phyloP scores from a whole-genome alignment of 2,797 vertebrate genomes.

The Muscicapa comitata region DNA sequence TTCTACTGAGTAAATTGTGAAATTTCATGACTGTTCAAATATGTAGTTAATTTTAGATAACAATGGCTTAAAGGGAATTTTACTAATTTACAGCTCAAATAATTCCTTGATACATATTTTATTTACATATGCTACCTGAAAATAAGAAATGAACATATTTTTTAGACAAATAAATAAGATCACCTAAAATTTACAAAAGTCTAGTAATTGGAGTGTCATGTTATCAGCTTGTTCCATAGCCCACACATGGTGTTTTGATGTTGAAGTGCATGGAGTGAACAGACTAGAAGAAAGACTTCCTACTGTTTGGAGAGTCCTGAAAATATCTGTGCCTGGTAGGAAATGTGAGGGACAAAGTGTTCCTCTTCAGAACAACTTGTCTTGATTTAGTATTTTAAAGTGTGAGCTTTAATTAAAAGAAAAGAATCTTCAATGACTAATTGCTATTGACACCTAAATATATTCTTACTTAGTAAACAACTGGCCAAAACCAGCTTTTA shows the following conservation, averaged over 20 bases:
- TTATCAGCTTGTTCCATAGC: background rate
- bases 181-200: background rate
- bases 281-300: background rate
- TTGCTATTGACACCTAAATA: constrained; percentile 30
- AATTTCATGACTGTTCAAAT: background rate
- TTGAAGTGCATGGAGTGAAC: background rate
- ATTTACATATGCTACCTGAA: background rate
- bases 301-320: constrained; percentile 15
- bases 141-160: background rate
- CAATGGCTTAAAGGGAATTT: background rate
- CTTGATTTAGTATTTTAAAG: constrained; percentile 34
- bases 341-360: background rate
- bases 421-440: background rate
- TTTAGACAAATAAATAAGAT: background rate
- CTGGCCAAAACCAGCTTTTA: background rate
- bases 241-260: background rate
- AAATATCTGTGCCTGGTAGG: constrained; percentile 3
- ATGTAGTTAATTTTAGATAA: background rate
- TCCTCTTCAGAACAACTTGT: background rate
- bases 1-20: background rate
- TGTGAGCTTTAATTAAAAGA: constrained; percentile 41
- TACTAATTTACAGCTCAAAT: background rate
- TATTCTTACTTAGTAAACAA: constrained; percentile 14
- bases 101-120: background rate
- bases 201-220: background rate